Base-by-base conservation (phyloP, 2,113 vertebrate genomes). In the Takifugu bimaculatus region DNA sequence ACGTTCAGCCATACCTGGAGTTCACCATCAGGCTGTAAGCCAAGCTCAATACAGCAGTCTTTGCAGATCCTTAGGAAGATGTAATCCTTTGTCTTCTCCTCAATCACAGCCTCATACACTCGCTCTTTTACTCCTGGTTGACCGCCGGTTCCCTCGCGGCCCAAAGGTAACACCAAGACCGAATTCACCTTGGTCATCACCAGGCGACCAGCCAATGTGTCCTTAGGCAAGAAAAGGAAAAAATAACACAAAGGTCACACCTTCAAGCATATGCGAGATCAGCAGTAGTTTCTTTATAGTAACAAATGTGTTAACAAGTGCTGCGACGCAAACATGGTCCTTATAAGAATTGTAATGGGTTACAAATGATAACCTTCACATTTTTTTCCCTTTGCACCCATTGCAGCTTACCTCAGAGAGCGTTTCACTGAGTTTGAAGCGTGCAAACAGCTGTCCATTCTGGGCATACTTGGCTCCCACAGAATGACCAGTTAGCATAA, bases 101-200 rank as follows among this genome's bases (percentile, higher is more conserved):
- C 96, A 12, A 99, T 99, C 75, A 95, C 90, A 72, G 96, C 95
- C 88, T 99, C 96, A 65, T 94, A 98, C 65, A 98, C 97, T 29
- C 96, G 94, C 87, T 99, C 97, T 93, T 96, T 98, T 88, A 93
- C 93, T 77, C 96, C 94, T 64, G 93, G 91, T 25, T 87, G 90
- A 81, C 82, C 86, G 87, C 57, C 63, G 43, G 75, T 0, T 4
- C 92, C 94, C 51, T 98, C 94, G 65, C 92, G 93, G 85, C 89
- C 90, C 84, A 95, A 78, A 50, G 97, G 96, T 77, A 98, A 90
- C 89, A 99, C 84, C 82, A 97, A 93, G 77, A 98, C 97, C 64
- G 96, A 96, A 81, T 95, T 95, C 77, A 99, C 97, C 94, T 98
- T 99, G 88, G 97, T 99, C 96, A 98, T 98, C 75, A 99, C 96